A percentile compares a stretch with the other conserved stretches of the same genome.
Conservation (phyloP, 2,888 invertebrate genomes). For the Stramonita haemastoma region DNA sequence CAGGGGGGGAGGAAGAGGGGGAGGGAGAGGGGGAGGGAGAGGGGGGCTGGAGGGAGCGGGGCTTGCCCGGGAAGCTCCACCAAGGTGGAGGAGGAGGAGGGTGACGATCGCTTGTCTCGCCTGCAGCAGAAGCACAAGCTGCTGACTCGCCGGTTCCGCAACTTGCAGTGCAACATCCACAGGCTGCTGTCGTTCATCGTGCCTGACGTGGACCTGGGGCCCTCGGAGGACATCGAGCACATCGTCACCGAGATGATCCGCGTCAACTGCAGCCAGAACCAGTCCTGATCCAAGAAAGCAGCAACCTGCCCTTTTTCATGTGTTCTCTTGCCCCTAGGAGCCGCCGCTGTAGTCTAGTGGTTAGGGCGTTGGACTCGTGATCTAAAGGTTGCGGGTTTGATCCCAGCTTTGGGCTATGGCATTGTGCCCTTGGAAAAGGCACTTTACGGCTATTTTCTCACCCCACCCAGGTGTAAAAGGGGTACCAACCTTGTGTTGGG, state of each 20-base stretch:
- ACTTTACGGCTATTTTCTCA: no score
- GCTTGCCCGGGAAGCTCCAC: not conserved
- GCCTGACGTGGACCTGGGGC: conserved; percentile 64
- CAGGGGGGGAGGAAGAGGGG: conserved; percentile 21
- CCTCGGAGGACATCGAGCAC: conserved; percentile 63
- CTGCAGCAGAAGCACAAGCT: conserved; percentile 36
- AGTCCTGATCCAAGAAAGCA: not conserved
- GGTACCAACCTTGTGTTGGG: no score
- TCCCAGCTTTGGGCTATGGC: no score
- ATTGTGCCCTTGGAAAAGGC: no score
- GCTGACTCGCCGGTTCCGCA: conserved; percentile 43
- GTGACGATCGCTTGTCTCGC: conserved; percentile 15
- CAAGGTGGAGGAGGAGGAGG: conserved; percentile 8
- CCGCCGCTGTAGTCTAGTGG: no score
- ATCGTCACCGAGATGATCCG: conserved; percentile 63
- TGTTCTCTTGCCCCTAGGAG: no score
- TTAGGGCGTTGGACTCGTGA: no score
- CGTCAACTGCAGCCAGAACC: conserved; percentile 51
- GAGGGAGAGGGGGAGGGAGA: conserved; percentile 33
- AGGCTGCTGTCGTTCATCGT: conserved; percentile 58
- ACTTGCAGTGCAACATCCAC: conserved; percentile 59
- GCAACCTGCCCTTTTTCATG: no score
- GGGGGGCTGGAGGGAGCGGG: conserved; percentile 1
- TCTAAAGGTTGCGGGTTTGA: no score
- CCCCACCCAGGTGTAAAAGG: no score